Evolutionary conservation across 2,113 vertebrate genomes (phyloP).

Genomic region (Cathartes aura): DNA sequence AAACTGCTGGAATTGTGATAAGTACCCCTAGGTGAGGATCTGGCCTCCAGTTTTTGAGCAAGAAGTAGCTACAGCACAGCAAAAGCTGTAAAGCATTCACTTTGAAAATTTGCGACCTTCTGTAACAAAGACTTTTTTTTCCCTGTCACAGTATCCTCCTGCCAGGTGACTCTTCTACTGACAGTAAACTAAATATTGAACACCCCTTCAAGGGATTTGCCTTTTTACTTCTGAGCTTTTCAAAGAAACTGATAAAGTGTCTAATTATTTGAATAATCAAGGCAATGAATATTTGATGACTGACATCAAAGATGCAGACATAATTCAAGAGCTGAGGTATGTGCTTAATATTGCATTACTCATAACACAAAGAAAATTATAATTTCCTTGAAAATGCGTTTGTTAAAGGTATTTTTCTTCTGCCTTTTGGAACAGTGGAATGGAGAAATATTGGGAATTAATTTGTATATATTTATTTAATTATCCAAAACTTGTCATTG

Average conservation of each 20-base stretch:
- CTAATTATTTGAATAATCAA: slow-evolving; percentile 64
- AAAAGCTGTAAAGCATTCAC: not conserved
- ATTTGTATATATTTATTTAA: not conserved
- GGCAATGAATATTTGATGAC: slow-evolving; percentile 55
- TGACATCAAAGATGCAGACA: slow-evolving; percentile 19
- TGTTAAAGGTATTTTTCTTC: not conserved
- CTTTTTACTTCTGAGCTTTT: not conserved
- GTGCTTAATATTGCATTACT: slow-evolving; percentile 20
- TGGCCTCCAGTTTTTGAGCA: not conserved
- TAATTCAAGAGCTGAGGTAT: not conserved
- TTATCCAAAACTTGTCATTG: not conserved
- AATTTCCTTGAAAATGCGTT: not conserved
- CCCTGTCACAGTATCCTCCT: not conserved
- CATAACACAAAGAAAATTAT: not conserved
- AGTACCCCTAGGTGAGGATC: not conserved
- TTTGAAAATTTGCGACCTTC: not conserved
- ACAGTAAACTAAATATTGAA: slow-evolving; percentile 53
- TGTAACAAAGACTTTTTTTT: not conserved
- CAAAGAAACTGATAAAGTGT: slow-evolving; percentile 26
- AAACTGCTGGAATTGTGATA: not conserved
- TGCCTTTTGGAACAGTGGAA: not conserved
- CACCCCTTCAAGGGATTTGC: not conserved
- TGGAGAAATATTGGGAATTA: not conserved
- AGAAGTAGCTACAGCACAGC: not conserved
- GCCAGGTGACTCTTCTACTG: not conserved